phyloP scores from a whole-genome alignment of 2,888 invertebrate species.

The Coleophora deauratella region DNA sequence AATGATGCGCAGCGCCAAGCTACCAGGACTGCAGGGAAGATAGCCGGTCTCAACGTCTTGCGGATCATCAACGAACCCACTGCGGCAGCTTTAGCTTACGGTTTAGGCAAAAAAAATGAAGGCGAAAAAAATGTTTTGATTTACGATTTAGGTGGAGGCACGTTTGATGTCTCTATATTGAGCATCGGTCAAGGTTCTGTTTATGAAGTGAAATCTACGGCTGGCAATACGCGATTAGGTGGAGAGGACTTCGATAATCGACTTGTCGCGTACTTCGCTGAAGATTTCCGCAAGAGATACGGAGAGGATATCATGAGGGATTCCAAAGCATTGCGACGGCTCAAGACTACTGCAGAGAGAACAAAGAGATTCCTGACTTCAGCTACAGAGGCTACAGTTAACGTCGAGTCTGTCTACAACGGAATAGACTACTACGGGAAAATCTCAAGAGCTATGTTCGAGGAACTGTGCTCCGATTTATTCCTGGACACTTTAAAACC shows the following conservation, averaged over 20 bases:
- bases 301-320: constrained; percentile 29
- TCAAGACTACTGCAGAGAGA: constrained; percentile 43
- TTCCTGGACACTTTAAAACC: constrained; percentile 38
- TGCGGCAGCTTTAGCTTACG: constrained; percentile 50
- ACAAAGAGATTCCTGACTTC: constrained; percentile 41
- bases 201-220: constrained; percentile 45
- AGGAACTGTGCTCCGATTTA: constrained; percentile 53
- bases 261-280: constrained; percentile 43
- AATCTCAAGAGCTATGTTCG: constrained; percentile 40
- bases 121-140: constrained; percentile 37
- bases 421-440: constrained; percentile 38
- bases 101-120: constrained; percentile 30
- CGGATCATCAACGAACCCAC: constrained; percentile 51
- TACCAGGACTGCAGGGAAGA: constrained; percentile 37
- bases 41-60: constrained; percentile 47
- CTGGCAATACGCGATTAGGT: constrained; percentile 41
- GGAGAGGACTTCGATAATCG: constrained; percentile 58
- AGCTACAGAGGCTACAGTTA: constrained; percentile 31
- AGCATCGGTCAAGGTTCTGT: constrained; percentile 32
- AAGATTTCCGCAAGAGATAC: constrained; percentile 42
- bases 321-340: constrained; percentile 29
- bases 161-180: constrained; percentile 47
- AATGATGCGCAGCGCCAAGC: constrained; percentile 49
- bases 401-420: constrained; percentile 36
- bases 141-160: constrained; percentile 54